Conservation (phyloP, 1,140 invertebrate genomes). For the Panagrolaimus sp. region DNA sequence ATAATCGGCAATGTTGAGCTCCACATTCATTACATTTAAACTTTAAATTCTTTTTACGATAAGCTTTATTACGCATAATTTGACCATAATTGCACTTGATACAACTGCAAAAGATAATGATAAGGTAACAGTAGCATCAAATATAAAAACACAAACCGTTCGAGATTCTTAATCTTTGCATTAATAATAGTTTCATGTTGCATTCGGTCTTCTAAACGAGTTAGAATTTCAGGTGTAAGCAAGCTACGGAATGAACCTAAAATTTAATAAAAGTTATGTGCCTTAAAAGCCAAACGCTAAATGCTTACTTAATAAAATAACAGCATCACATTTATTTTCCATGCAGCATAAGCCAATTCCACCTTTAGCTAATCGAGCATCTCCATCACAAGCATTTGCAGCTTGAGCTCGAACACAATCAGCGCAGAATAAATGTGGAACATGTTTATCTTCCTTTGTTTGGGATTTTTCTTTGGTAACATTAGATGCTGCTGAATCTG, state of each 20-base stretch:
- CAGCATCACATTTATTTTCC: slow-evolving; percentile 3
- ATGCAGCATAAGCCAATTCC: slow-evolving; percentile 8
- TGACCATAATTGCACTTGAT: slow-evolving; percentile 14
- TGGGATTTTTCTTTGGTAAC: neutral
- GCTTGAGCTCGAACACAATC: slow-evolving; percentile 10
- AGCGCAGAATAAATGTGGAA: neutral
- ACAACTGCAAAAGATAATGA: neutral
- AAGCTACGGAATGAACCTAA: neutral
- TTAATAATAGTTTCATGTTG: slow-evolving; percentile 11
- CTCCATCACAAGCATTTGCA: neutral
- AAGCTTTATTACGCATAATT: slow-evolving; percentile 1
- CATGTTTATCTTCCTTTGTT: neutral
- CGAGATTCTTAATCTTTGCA: slow-evolving; percentile 16
- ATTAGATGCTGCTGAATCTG: neutral
- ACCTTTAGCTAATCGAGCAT: slow-evolving; percentile 5
- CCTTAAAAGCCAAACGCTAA: too few species aligned
- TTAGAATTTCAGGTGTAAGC: neutral
- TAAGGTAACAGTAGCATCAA: neutral
- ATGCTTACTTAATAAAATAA: neutral
- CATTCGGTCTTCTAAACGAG: slow-evolving; percentile 4
- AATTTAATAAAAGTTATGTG: too few species aligned
- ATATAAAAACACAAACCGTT: neutral
- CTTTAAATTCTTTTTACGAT: neutral
- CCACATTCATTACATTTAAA: slow-evolving; percentile 6
- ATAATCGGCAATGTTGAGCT: neutral